Evolutionary conservation across 2,888 invertebrate species (phyloP), one percentile per base, ranked within the genome.

Genomic region (Nesidiocoris tenuis): DNA sequence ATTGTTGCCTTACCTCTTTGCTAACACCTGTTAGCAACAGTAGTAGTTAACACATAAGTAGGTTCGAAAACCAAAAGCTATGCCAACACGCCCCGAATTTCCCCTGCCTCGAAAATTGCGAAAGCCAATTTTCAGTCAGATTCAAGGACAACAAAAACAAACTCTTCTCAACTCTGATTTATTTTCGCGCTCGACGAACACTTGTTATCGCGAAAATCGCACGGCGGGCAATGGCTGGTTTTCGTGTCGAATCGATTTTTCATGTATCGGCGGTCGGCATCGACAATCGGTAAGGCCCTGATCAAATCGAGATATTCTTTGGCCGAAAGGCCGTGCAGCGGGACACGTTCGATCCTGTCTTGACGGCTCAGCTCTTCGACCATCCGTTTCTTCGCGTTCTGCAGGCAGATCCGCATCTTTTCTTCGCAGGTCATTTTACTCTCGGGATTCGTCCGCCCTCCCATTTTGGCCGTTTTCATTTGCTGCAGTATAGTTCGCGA

Each of bases 371-470:
- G 23, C 25, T 61, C 61, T 19, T 63, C 61, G n/a, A 63, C 61
- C 19, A 72, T 39, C 23, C n/a, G 18, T 39, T 19, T 72, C 63
- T 72, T 61, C 21, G 17, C 9, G 17, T 19, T 61, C 19, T 56
- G 61, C 63, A 72, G 16, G n/a, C 21, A 19, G 54, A 16, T 61
- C n/a, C 18, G 61, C 72, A 72, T 72, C 54, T 63, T 72, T 2
- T 72, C 72, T 54, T 72, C 72, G 17, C 72, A 72, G 5, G 72
- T 19, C 1, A 70, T 18, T 22, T 57, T 25, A 17, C 25, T 56
- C 23, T 39, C 65, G 17, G 21, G 17, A 9, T 55, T 67, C 1
- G 22, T 21, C n/a, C 55, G 22, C 9, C 21, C 5, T 2, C 17
- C 12, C 16, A n/a, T n/a, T 22, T 56, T 67, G 21, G 39, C 67